Evolutionary conservation across 2,797 vertebrate genomes (phyloP).

Genomic region (Sciurus carolinensis): DNA sequence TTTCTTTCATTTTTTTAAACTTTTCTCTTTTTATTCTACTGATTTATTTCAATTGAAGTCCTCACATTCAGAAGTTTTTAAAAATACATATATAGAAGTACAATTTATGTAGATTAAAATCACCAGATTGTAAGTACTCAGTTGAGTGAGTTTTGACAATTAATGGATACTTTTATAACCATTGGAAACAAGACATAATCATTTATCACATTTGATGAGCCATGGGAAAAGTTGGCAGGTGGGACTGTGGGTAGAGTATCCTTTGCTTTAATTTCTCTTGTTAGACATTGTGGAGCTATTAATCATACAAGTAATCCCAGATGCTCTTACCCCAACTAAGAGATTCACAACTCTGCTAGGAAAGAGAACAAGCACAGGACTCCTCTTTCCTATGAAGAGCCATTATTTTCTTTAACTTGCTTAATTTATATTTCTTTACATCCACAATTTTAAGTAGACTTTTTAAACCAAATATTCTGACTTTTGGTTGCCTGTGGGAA

Average conservation of each 20-base stretch:
- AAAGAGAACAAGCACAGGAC: neutral
- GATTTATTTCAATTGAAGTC: neutral
- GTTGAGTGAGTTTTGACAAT: neutral
- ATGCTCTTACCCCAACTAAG: neutral
- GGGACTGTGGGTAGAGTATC: neutral
- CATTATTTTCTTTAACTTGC: neutral
- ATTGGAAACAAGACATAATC: neutral
- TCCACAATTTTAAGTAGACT: neutral
- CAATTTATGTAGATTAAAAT: neutral
- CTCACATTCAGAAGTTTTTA: neutral
- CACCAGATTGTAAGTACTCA: neutral
- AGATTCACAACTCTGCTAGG: neutral
- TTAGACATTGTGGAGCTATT: neutral
- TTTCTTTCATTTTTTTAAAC: neutral
- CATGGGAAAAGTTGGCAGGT: neutral
- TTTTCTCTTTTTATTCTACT: neutral
- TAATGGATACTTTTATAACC: neutral
- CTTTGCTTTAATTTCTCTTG: neutral
- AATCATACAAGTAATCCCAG: neutral
- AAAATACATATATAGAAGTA: neutral
- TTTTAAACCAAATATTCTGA: neutral
- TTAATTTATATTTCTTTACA: neutral
- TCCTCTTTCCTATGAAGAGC: neutral
- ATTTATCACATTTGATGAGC: neutral
- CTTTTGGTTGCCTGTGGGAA: neutral